These are phyloP conservation scores for Cheilosia vernalis DNA, from an alignment of 2,888 invertebrate species.

Conservation along the genomic window DNA sequence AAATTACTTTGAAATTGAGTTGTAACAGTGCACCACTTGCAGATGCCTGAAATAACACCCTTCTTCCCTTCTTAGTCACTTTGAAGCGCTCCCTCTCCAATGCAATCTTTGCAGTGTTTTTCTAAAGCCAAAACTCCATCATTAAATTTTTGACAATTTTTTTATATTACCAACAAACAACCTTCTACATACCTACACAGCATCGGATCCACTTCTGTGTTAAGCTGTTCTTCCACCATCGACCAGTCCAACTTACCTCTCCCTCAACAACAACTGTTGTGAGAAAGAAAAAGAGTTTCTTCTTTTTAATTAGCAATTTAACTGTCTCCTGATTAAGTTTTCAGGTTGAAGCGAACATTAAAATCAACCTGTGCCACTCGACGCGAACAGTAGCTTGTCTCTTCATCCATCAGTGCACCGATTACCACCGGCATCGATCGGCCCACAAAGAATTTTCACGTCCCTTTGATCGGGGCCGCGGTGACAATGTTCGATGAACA, in stretches of 20 bases:
- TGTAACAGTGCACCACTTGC: no score
- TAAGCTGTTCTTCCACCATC: neutral
- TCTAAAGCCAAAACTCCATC: no score
- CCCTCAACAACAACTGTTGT: neutral
- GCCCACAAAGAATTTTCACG: slow-evolving; percentile 37
- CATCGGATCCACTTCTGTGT: no score
- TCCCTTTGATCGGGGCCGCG: slow-evolving; percentile 60
- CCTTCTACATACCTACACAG: neutral
- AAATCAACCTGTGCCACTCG: slow-evolving; percentile 27
- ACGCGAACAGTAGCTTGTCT: slow-evolving; percentile 62
- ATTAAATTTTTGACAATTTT: no score
- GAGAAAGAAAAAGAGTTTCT: neutral
- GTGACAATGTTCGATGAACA: slow-evolving; percentile 14
- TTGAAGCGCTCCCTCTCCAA: no score
- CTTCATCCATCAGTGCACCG: slow-evolving; percentile 37
- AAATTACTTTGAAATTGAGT: no score
- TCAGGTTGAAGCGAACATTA: slow-evolving; percentile 51
- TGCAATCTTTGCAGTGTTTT: no score
- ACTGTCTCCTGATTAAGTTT: slow-evolving; percentile 62
- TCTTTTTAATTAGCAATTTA: slow-evolving; percentile 58
- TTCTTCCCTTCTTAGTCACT: no score
- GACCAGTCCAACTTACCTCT: neutral
- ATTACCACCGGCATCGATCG: slow-evolving; percentile 70
- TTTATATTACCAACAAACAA: neutral
- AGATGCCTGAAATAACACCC: no score